Evolutionary conservation across 2,888 invertebrate genomes (phyloP).

Genomic region (Papilio gigon): DNA sequence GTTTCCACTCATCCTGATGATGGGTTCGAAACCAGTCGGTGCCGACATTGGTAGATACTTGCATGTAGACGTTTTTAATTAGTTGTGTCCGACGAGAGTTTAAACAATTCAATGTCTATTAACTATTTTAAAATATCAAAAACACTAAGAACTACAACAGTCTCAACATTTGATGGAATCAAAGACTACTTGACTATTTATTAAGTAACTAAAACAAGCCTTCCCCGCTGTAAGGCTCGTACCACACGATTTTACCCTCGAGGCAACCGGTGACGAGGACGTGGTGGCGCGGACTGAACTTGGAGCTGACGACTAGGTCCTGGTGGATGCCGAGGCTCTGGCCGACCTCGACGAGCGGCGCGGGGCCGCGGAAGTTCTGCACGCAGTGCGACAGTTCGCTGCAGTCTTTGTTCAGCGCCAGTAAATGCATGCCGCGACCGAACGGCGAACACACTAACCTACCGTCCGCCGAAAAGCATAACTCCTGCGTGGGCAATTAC

Average conservation of each 20-base stretch:
- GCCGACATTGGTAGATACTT: too few species aligned
- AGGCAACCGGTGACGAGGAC: constrained; percentile 95
- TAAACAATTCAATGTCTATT: too few species aligned
- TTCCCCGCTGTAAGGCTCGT: constrained; percentile 86
- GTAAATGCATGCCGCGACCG: constrained; percentile 91
- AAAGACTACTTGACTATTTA: constrained; percentile 48
- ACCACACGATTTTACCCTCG: constrained; percentile 94
- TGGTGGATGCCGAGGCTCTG: constrained; percentile 87
- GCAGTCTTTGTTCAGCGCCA: constrained; percentile 90
- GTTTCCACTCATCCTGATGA: too few species aligned
- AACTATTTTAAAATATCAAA: background rate
- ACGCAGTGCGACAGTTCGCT: constrained; percentile 88
- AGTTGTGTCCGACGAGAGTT: too few species aligned
- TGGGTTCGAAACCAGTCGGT: too few species aligned
- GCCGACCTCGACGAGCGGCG: constrained; percentile 82
- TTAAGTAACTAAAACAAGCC: constrained; percentile 59
- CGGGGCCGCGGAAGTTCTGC: constrained; percentile 50
- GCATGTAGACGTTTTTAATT: too few species aligned
- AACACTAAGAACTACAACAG: constrained; percentile 36
- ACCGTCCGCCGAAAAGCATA: constrained; percentile 95
- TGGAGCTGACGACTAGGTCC: constrained; percentile 93
- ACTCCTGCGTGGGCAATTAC: constrained; percentile 77
- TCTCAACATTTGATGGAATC: constrained; percentile 43
- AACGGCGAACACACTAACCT: constrained; percentile 95
- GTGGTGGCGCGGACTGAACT: constrained; percentile 93